These are phyloP conservation scores for Hozukius guyotensis DNA, from an alignment of 2,797 vertebrate species.

Conservation along the genomic window DNA sequence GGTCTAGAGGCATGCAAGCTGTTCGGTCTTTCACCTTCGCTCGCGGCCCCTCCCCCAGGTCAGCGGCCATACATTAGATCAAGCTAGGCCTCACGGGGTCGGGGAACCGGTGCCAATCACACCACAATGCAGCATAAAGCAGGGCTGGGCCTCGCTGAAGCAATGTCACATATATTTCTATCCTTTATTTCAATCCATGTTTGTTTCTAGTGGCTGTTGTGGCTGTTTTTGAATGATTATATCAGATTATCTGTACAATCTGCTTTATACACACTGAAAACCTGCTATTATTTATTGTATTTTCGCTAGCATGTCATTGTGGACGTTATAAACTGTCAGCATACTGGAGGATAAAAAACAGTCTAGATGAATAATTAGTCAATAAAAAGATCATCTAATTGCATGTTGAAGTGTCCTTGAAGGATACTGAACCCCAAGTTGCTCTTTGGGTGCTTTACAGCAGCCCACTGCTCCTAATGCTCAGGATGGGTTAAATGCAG, in stretches of 20 bases:
- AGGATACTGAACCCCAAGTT: not conserved
- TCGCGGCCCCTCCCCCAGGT: constrained; percentile 70
- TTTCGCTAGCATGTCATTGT: not conserved
- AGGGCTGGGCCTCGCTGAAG: constrained; percentile 12
- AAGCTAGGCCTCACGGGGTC: constrained; percentile 65
- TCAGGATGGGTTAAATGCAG: not conserved
- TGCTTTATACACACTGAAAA: not conserved
- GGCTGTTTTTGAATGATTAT: not conserved
- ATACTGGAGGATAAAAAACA: not conserved
- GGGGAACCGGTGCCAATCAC: constrained; percentile 71
- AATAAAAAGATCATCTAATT: not conserved
- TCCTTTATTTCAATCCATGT: not conserved
- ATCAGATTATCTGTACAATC: not conserved
- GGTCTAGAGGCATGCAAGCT: constrained; percentile 83
- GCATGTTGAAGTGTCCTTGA: not conserved
- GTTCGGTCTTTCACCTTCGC: constrained; percentile 73
- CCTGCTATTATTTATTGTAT: not conserved
- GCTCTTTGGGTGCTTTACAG: not conserved
- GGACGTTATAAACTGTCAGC: not conserved
- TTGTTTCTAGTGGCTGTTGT: not conserved
- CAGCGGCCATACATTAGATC: constrained; percentile 74
- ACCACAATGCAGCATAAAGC: constrained; percentile 45
- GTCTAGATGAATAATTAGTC: not conserved
- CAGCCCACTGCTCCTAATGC: not conserved
- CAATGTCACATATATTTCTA: constrained; percentile 7